Percentiles rank a stretch among this genome's conserved stretches.
Evolutionary conservation across 2,113 vertebrate species (phyloP).

Genomic region (Calidris pygmaea): DNA sequence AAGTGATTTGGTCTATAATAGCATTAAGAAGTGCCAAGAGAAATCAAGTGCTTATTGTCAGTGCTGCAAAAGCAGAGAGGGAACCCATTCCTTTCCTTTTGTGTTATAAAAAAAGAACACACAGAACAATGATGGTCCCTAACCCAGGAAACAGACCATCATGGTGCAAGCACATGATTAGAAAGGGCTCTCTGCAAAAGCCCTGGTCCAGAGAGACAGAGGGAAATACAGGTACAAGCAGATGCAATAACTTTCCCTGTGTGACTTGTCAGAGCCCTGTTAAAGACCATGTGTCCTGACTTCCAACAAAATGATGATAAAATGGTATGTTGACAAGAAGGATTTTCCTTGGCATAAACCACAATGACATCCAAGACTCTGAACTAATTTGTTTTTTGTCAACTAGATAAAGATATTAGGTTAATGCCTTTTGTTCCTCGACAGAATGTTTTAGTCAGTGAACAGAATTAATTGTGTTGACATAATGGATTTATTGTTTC

Average conservation of each 20-base stretch:
- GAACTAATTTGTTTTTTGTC: conserved; percentile 37
- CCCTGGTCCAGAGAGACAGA: background rate
- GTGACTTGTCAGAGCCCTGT: background rate
- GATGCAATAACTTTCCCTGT: background rate
- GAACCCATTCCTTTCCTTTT: background rate
- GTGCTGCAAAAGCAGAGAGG: background rate
- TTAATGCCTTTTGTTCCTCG: conserved; percentile 39
- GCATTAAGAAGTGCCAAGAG: background rate
- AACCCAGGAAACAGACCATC: background rate
- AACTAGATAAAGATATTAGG: conserved; percentile 39
- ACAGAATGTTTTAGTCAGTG: background rate
- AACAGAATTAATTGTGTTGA: conserved; percentile 59
- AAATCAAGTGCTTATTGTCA: background rate
- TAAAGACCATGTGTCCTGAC: background rate
- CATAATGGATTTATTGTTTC: conserved; percentile 56
- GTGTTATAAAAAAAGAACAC: background rate
- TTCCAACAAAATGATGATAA: background rate
- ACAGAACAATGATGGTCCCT: background rate
- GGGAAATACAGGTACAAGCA: background rate
- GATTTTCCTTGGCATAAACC: background rate
- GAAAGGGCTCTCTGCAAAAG: background rate
- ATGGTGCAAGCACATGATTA: background rate
- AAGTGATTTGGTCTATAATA: background rate
- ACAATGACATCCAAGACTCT: background rate
- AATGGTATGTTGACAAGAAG: background rate